Percentiles rank a stretch among this genome's conserved stretches.
phyloP scores from a whole-genome alignment of 2,888 invertebrate species.

The Oxystoma pomonae region DNA sequence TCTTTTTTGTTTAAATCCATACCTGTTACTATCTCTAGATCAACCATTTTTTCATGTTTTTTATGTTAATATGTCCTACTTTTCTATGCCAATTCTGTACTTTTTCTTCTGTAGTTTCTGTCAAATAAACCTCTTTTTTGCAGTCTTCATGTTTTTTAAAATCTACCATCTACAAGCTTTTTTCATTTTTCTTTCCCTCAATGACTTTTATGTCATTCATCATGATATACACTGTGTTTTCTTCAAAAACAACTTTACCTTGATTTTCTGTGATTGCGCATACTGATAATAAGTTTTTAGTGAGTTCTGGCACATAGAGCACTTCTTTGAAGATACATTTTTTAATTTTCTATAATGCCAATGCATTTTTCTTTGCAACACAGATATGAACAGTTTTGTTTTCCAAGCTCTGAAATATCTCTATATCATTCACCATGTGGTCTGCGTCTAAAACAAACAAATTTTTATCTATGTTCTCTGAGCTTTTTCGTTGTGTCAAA shows the following conservation, averaged over 20 bases:
- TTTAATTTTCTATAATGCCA: no score
- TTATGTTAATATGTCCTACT: conserved; percentile 17
- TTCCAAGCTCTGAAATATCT: neutral
- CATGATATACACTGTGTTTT: conserved; percentile 24
- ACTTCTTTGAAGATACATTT: conserved; percentile 24
- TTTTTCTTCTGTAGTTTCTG: conserved; percentile 8
- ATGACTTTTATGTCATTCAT: conserved; percentile 22
- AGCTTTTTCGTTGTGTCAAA: neutral
- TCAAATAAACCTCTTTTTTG: neutral
- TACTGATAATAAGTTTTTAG: conserved; percentile 34
- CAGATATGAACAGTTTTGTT: conserved; percentile 1
- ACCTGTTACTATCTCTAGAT: conserved; percentile 9
- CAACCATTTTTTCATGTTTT: conserved; percentile 14
- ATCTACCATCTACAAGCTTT: conserved; percentile 1
- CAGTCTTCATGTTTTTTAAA: neutral
- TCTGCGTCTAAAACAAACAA: conserved; percentile 8
- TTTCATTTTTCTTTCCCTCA: conserved; percentile 18
- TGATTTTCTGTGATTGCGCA: conserved; percentile 31
- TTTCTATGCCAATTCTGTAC: conserved; percentile 13
- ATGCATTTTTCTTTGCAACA: conserved; percentile 21
- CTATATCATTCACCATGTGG: conserved; percentile 14
- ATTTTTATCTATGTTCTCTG: neutral
- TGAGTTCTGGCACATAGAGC: conserved; percentile 29
- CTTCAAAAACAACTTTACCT: conserved; percentile 29
- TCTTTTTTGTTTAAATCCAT: conserved; percentile 12